Percentiles rank a stretch among this genome's conserved stretches.
Evolutionary conservation across 2,888 invertebrate genomes (phyloP).

Genomic region (Hemaris fuciformis): DNA sequence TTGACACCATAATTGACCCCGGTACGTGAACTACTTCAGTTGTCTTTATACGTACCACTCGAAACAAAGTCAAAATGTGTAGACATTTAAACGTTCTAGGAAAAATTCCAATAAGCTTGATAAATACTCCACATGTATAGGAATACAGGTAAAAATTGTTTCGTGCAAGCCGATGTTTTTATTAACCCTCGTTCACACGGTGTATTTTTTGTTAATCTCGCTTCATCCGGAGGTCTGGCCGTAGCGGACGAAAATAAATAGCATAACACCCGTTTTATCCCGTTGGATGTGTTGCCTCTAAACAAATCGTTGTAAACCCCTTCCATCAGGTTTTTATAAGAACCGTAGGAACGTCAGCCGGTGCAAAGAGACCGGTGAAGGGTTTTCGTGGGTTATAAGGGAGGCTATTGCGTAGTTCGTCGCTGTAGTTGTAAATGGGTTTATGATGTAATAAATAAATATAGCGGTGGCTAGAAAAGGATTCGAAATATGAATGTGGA

Average conservation of each 20-base stretch:
- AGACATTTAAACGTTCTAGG: no score
- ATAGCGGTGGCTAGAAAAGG: no score
- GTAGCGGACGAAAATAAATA: not conserved
- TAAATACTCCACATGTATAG: no score
- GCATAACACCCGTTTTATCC: not conserved
- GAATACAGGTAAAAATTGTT: not conserved
- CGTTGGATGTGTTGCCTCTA: not conserved
- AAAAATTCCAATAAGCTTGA: no score
- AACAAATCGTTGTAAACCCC: conserved; percentile 18
- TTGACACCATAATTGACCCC: no score
- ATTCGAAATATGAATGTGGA: no score
- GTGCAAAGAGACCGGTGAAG: conserved; percentile 11
- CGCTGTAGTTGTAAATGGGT: no score
- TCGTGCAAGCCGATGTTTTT: not conserved
- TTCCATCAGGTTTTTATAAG: conserved; percentile 15
- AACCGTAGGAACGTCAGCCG: conserved; percentile 10
- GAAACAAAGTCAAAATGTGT: no score
- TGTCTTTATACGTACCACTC: no score
- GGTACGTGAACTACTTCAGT: no score
- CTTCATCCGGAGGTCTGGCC: not conserved
- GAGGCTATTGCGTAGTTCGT: not conserved
- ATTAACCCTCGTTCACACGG: not conserved
- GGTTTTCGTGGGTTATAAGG: conserved; percentile 2
- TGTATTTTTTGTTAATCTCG: not conserved
- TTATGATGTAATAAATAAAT: no score